Conservation (phyloP, 2,797 vertebrate species). For the Loris lydekkerianus region DNA sequence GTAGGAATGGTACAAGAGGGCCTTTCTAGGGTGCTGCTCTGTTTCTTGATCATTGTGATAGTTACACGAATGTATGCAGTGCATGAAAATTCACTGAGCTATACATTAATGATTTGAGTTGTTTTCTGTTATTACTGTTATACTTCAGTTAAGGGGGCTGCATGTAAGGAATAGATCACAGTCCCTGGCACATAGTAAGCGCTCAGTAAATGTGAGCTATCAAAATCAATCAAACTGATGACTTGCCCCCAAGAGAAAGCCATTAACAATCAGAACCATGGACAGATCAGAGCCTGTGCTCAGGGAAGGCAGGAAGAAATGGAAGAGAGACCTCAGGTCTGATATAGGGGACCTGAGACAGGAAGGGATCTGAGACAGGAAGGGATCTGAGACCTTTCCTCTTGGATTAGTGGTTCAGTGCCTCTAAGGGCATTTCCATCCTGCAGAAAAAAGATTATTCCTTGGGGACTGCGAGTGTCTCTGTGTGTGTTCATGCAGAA, state of each 20-base stretch:
- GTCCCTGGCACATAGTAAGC: not conserved
- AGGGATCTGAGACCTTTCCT: not conserved
- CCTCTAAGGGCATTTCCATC: not conserved
- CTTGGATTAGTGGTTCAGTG: not conserved
- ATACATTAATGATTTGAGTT: not conserved
- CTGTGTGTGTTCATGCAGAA: conserved; percentile 14
- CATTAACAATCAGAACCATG: conserved; percentile 68
- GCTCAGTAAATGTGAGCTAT: not conserved
- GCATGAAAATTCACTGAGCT: not conserved
- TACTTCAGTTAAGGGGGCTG: not conserved
- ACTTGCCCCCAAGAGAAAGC: not conserved
- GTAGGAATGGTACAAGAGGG: not conserved
- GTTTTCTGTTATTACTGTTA: not conserved
- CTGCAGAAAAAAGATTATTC: not conserved
- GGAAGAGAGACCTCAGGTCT: not conserved
- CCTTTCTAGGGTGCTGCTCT: not conserved
- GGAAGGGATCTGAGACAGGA: not conserved
- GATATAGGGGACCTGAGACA: not conserved
- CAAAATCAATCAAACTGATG: not conserved
- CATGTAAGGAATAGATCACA: not conserved
- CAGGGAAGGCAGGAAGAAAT: not conserved
- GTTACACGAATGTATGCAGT: not conserved
- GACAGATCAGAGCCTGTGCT: conserved; percentile 62
- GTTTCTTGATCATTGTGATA: not conserved
- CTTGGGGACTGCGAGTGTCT: not conserved